Conservation (phyloP, 2,797 vertebrate species). For the Vespertilio murinus region DNA sequence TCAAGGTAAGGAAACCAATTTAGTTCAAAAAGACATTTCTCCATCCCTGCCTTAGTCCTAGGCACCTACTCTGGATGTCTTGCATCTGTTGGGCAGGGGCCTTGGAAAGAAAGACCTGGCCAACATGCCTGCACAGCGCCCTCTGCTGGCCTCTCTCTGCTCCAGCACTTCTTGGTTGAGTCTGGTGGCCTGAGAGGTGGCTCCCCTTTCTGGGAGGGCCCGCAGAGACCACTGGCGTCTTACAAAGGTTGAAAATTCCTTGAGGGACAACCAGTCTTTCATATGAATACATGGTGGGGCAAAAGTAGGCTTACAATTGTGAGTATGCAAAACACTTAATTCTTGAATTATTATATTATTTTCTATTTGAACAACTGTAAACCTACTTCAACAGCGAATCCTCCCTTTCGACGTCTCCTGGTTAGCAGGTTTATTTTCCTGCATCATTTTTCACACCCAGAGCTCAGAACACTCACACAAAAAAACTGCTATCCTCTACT, state of each 20-base stretch:
- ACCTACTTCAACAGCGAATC: background rate
- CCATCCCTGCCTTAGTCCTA: background rate
- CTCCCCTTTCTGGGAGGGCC: accelerated
- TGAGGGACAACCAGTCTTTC: background rate
- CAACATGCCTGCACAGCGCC: background rate
- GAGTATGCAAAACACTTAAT: background rate
- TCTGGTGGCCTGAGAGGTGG: accelerated
- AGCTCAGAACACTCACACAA: background rate
- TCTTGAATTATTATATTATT: background rate
- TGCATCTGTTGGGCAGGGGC: accelerated
- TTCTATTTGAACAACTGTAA: background rate
- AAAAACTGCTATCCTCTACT: background rate
- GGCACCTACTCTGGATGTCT: background rate
- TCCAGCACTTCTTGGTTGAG: background rate
- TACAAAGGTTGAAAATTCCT: background rate
- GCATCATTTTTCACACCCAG: background rate
- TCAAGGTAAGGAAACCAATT: background rate
- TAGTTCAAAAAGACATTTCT: background rate
- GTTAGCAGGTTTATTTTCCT: background rate
- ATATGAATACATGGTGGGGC: background rate
- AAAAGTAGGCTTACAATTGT: background rate
- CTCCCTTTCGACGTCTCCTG: background rate
- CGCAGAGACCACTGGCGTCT: background rate
- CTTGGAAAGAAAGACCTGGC: accelerated
- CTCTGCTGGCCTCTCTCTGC: background rate